Percentiles rank a stretch among this genome's conserved stretches.
Evolutionary conservation across 2,888 invertebrate genomes (phyloP).

Genomic region (Ormyrus nitidulus): DNA sequence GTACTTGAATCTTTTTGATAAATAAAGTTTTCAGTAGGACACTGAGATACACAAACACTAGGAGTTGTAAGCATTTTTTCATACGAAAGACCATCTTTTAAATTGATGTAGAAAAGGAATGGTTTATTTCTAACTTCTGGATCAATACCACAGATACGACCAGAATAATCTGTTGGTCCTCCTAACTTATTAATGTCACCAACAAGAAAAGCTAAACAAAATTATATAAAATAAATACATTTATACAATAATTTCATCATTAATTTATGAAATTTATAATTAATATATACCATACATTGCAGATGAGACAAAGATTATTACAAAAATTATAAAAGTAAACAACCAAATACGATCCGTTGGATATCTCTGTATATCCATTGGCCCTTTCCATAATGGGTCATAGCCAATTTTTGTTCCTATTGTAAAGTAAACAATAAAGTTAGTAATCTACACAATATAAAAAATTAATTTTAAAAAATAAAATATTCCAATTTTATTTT

Average conservation of each 20-base stretch:
- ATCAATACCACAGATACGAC: slow-evolving; percentile 39
- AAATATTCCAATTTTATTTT: too few species aligned
- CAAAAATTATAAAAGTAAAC: slow-evolving; percentile 23
- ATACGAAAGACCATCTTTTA: slow-evolving; percentile 9
- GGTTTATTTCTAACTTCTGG: slow-evolving; percentile 29
- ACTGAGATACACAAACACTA: slow-evolving; percentile 87
- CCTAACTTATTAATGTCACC: slow-evolving; percentile 21
- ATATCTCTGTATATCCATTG: slow-evolving; percentile 17
- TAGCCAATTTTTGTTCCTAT: slow-evolving; percentile 45
- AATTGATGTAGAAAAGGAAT: slow-evolving; percentile 15
- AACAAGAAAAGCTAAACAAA: slow-evolving; percentile 23
- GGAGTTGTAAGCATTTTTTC: slow-evolving; percentile 82
- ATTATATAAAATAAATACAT: background rate
- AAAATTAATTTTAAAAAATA: too few species aligned
- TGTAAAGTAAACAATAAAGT: too few species aligned
- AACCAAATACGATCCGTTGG: slow-evolving; percentile 45
- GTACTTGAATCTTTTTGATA: background rate
- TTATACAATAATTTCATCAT: background rate
- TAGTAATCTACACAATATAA: too few species aligned
- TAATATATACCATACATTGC: slow-evolving; percentile 27
- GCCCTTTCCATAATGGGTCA: slow-evolving; percentile 49
- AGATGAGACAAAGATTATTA: slow-evolving; percentile 6
- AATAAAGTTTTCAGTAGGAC: slow-evolving; percentile 79
- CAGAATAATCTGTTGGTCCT: slow-evolving; percentile 19
- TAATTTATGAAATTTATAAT: background rate